phyloP scores from a whole-genome alignment of 2,888 invertebrate species.

The Salticus scenicus region DNA sequence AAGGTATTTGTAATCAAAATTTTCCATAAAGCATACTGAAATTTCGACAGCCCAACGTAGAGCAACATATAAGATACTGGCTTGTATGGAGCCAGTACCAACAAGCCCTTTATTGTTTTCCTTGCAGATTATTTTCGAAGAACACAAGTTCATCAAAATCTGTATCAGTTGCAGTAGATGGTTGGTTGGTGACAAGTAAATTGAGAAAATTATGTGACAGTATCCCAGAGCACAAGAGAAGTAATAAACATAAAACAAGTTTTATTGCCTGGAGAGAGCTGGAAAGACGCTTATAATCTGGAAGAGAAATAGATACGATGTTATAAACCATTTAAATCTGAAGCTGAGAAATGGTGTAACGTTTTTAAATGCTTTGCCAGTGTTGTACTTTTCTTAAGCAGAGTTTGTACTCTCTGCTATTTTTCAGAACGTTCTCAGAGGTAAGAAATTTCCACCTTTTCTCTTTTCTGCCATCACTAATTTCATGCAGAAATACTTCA shows the following conservation, averaged over 20 bases:
- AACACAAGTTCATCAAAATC: neutral
- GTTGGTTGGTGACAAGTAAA: neutral
- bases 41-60: neutral
- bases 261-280: constrained; percentile 6
- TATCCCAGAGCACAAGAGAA: neutral
- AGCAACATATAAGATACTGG: neutral
- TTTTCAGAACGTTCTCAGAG: too few relatives aligned
- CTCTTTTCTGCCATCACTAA: too few relatives aligned
- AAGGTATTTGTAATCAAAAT: too few relatives aligned
- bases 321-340: too few relatives aligned
- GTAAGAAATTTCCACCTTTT: too few relatives aligned
- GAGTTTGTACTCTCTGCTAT: too few relatives aligned
- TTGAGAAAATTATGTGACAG: neutral
- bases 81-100: neutral
- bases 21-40: neutral
- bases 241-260: neutral
- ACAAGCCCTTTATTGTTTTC: constrained; percentile 11
- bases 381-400: too few relatives aligned
- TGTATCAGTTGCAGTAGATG: neutral
- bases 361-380: too few relatives aligned
- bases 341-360: too few relatives aligned
- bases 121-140: constrained; percentile 2
- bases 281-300: too few relatives aligned
- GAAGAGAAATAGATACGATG: too few relatives aligned
- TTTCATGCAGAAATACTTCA: too few relatives aligned